Conservation (phyloP, 2,888 invertebrate genomes). For the Neoscelio sp. region DNA sequence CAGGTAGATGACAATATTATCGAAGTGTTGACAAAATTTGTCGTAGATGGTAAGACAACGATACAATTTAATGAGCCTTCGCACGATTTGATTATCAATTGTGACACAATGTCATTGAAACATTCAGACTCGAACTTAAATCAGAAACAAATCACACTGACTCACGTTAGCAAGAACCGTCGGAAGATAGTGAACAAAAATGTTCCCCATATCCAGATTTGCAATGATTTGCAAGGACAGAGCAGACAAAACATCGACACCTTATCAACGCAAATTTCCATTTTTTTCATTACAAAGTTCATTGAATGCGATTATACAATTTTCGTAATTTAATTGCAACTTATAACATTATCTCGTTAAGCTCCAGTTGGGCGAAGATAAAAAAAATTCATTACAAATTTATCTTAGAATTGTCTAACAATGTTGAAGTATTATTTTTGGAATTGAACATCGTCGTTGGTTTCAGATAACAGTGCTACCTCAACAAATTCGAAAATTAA, state of each 20-base stretch:
- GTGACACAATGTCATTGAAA: conserved; percentile 88
- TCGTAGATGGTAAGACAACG: conserved; percentile 93
- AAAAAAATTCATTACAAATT: no score
- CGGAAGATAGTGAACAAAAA: conserved; percentile 85
- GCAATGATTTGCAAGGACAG: conserved; percentile 86
- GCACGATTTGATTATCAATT: conserved; percentile 90
- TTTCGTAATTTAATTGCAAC: conserved; percentile 33
- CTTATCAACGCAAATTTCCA: conserved; percentile 22
- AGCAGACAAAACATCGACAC: background rate
- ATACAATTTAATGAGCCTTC: conserved; percentile 91
- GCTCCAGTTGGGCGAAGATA: conserved; percentile 14
- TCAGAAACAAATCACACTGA: conserved; percentile 82
- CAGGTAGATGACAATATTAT: conserved; percentile 87
- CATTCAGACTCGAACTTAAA: conserved; percentile 87
- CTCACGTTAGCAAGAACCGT: conserved; percentile 78
- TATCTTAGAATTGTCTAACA: background rate
- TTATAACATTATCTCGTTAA: conserved; percentile 46
- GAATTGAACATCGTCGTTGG: conserved; percentile 31
- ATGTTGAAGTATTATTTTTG: conserved; percentile 3
- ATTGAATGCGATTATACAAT: conserved; percentile 40
- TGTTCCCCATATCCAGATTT: conserved; percentile 88
- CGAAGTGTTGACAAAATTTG: conserved; percentile 89
- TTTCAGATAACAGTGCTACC: conserved; percentile 84
- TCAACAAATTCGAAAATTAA: conserved; percentile 86
- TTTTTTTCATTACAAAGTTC: conserved; percentile 48